These are phyloP conservation scores for Fregata magnificens DNA, from an alignment of 2,113 vertebrate species.

Conservation along the genomic window DNA sequence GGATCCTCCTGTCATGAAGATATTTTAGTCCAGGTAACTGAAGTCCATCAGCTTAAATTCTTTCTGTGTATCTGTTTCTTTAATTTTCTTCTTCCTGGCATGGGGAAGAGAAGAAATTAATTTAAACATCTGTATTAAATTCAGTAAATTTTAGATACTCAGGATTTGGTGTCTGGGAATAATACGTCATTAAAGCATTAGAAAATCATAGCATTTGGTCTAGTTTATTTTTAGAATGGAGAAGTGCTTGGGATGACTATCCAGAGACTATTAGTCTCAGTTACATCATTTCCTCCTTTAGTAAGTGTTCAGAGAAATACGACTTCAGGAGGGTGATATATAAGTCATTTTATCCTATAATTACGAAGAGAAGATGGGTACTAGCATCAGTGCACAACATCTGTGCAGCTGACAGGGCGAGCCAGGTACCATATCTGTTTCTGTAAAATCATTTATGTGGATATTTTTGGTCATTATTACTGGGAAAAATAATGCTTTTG, in stretches of 20 bases:
- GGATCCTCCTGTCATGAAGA: background rate
- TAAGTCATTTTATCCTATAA: background rate
- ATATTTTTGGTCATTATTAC: background rate
- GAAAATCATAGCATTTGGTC: background rate
- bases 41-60: background rate
- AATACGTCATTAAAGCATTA: background rate
- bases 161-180: background rate
- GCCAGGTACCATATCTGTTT: background rate
- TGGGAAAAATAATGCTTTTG: background rate
- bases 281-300: conserved; percentile 1
- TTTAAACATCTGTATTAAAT: background rate
- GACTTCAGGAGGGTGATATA: background rate
- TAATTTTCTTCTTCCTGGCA: background rate
- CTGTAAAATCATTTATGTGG: background rate
- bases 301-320: background rate
- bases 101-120: background rate
- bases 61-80: background rate
- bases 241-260: background rate
- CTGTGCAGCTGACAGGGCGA: background rate
- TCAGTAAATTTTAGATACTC: background rate
- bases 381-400: background rate
- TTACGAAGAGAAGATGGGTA: background rate
- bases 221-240: conserved; percentile 9
- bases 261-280: background rate
- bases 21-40: background rate